Evolutionary conservation across 2,888 invertebrate genomes (phyloP).

Genomic region (Chrysolina americana): DNA sequence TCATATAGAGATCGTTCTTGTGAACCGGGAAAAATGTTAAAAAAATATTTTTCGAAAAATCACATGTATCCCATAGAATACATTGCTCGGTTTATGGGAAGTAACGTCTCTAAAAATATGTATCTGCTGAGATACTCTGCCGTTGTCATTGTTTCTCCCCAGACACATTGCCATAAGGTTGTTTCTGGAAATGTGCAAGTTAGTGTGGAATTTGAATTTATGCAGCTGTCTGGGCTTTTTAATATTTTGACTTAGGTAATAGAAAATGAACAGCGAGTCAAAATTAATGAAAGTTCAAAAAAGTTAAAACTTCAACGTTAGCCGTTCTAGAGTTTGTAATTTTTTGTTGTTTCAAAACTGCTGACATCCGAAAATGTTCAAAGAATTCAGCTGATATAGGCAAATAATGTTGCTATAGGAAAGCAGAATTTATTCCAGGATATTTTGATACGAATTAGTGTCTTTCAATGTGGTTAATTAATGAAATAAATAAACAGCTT

Average conservation of each 20-base stretch:
- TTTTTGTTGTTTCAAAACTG: background rate
- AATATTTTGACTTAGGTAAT: constrained; percentile 10
- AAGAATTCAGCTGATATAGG: background rate
- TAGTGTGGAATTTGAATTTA: constrained; percentile 38
- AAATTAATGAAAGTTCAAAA: background rate
- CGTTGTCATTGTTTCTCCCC: no score
- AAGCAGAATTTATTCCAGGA: background rate
- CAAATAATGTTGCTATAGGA: background rate
- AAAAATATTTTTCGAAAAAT: no score
- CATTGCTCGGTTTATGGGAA: no score
- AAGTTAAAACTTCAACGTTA: background rate
- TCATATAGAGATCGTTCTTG: no score
- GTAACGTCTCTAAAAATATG: no score
- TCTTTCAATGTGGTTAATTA: background rate
- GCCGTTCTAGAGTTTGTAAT: background rate
- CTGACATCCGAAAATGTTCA: background rate
- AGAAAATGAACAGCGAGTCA: constrained; percentile 3
- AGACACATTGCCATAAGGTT: no score
- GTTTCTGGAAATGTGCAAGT: constrained; percentile 48
- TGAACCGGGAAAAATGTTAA: no score
- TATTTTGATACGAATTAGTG: background rate
- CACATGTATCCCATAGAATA: no score
- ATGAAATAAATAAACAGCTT: background rate
- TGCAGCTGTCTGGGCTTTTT: constrained; percentile 33
- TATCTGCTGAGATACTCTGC: no score